Evolutionary conservation across 2,888 invertebrate genomes (phyloP).

Genomic region (Agrenia bidenticulata): DNA sequence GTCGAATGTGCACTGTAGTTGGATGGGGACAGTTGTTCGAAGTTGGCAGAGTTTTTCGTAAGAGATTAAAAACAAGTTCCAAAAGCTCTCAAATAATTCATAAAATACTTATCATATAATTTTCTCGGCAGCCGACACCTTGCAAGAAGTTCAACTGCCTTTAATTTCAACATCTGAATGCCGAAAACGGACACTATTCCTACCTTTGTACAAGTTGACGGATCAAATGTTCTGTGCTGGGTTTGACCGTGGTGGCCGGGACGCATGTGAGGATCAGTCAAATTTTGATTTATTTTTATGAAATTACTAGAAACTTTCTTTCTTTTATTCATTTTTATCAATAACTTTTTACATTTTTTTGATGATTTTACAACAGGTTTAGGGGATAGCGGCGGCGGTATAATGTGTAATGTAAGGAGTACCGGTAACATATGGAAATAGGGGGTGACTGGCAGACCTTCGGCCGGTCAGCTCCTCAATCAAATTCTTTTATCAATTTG

Average conservation of each 20-base stretch:
- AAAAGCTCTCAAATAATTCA: neutral
- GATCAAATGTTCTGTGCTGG: constrained; percentile 83
- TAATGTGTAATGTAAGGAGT: constrained; percentile 69
- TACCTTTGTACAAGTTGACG: constrained; percentile 74
- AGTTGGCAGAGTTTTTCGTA: constrained; percentile 76
- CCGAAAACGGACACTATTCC: constrained; percentile 69
- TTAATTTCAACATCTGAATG: constrained; percentile 76
- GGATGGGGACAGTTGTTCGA: constrained; percentile 66
- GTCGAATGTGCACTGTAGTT: constrained; percentile 70
- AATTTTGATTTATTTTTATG: neutral
- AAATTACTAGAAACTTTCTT: neutral
- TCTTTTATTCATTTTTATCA: too few species aligned
- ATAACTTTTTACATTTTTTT: too few species aligned
- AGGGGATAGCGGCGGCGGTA: constrained; percentile 77
- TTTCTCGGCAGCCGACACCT: constrained; percentile 67
- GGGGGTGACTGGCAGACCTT: too few species aligned
- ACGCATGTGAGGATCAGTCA: constrained; percentile 64
- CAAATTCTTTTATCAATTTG: too few species aligned
- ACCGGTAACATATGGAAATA: too few species aligned
- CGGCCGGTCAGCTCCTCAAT: too few species aligned
- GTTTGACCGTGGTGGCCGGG: constrained; percentile 73
- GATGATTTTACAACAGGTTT: constrained; percentile 55
- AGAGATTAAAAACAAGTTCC: too few species aligned
- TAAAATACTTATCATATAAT: constrained; percentile 1
- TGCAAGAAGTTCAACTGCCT: constrained; percentile 78